Base-by-base conservation (phyloP, 2,888 invertebrate genomes). In the Lithophane ornitopus region DNA sequence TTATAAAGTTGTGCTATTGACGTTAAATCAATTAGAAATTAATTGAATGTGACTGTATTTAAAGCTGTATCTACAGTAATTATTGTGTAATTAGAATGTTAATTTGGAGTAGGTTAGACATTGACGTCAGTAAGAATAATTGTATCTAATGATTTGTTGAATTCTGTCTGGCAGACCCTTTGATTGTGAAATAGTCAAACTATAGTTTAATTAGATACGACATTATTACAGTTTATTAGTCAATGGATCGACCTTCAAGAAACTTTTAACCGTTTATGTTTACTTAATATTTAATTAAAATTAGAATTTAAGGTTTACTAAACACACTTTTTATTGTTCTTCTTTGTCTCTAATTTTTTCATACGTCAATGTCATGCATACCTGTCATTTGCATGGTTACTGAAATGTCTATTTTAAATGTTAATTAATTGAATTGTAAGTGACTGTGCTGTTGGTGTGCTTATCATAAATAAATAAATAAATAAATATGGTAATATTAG, bases 61-160 rank as follows among this genome's bases (percentile, higher is more conserved):
- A 52, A 2, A 54, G 46, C 16, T 77, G n/a, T 68, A 54, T 52
- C 11, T 66, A 14, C 11, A 85, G 54, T 76, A 65, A 67, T 76
- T 56, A 70, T 39, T 62, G 16, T 76, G n/a, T 70, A 56, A 73
- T 86, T 74, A 73, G 2, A 52, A 49, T 49, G 54, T 59, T 61
- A 74, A 59, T 76, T 76, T 58, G 16, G 39, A 41, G 16, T 59
- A 59, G 22, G n/a, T 59, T 46, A 16, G 34, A 62, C 34, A 66
- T 68, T 72, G 49, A 63, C 41, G 49, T 66, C 61, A 70, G 14
- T 26, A 26, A 41, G 26, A 22, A 41, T 71, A n/a, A 76, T 78
- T 63, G 1, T 49, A 44, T 4, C 1, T 34, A 46, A 66, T 58
- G 9, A 58, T 58, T 68, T 70, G 63, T 46, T 65, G 19, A 63